Base-by-base conservation (phyloP, 2,113 vertebrate genomes). In the Petrocephalus zakoni region DNA sequence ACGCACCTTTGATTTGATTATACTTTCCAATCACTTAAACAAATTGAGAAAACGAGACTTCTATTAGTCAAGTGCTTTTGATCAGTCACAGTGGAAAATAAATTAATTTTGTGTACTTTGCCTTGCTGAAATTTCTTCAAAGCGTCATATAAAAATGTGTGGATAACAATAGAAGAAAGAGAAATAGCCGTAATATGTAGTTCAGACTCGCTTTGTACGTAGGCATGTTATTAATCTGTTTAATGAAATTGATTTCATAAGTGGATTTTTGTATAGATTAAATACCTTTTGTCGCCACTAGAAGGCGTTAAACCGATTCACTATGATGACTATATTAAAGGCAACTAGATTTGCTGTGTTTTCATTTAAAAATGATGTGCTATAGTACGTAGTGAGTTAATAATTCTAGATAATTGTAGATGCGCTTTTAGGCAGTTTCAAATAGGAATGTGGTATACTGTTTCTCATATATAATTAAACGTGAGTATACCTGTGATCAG, bases 21-120 rank as follows among this genome's bases (percentile, higher is more conserved):
- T 83, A 47, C 81, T 83, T 47, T 83, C 81, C 81, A 83, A 21
- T 49, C 81, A 83, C 46, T 49, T 83, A 22, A 49, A 83, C 81
- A 22, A 83, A 83, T 83, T 47, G 81, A 1, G 81, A 19, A 83
- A 83, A 47, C 81, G 19, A 83, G 21, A 47, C 46, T 11, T 83
- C 81, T 49, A 47, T 83, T 83, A 83, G 46, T 49, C 21, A 49
- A 83, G 22, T 83, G 81, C 81, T 46, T 83, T 83, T 83, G 81
- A 83, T 49, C 42, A 83, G 81, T 49, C 47, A 25, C 81, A 83
- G 9, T 83, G 19, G 81, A 21, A 83, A 83, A 83, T 83, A 49
- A 83, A 83, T 83, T 83, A 49, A 83, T 83, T 83, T 21, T 83
- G 22, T 83, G 9, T 83, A 83, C 10, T 42, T 83, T 49, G 21